These are phyloP conservation scores for Holocentrus rufus DNA, from an alignment of 2,797 vertebrate genomes.

Conservation along the genomic window DNA sequence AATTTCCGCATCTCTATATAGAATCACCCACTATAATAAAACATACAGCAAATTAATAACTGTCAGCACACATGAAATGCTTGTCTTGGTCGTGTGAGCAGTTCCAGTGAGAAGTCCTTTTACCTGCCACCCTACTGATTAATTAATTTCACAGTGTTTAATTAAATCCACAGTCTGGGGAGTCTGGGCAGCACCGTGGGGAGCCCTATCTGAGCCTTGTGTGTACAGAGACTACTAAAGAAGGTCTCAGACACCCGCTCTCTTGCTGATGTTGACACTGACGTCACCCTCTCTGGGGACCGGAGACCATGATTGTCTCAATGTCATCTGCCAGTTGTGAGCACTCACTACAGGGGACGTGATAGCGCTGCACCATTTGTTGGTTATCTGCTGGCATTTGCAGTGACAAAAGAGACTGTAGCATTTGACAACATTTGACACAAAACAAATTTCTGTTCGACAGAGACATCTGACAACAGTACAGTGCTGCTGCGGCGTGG, in stretches of 20 bases:
- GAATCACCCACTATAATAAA: constrained; percentile 68
- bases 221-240: constrained; percentile 76
- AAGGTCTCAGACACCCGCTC: constrained; percentile 78
- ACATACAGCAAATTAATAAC: constrained; percentile 78
- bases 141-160: constrained; percentile 86
- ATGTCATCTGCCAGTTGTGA: constrained; percentile 88
- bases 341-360: constrained; percentile 64
- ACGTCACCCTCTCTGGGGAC: constrained; percentile 83
- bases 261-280: constrained; percentile 81
- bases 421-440: constrained; percentile 48
- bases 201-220: constrained; percentile 67
- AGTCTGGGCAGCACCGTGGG: constrained; percentile 72
- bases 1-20: constrained; percentile 70
- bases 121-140: constrained; percentile 81
- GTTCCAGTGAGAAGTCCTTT: constrained; percentile 73
- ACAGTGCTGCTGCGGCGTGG: not conserved
- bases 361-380: constrained; percentile 51
- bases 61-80: constrained; percentile 75
- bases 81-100: constrained; percentile 76
- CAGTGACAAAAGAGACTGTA: constrained; percentile 37
- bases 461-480: constrained; percentile 24
- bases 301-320: constrained; percentile 85
- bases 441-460: constrained; percentile 39
- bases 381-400: constrained; percentile 58
- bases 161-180: constrained; percentile 84